These are phyloP conservation scores for Egretta garzetta DNA, from an alignment of 2,113 vertebrate genomes.

Conservation along the genomic window DNA sequence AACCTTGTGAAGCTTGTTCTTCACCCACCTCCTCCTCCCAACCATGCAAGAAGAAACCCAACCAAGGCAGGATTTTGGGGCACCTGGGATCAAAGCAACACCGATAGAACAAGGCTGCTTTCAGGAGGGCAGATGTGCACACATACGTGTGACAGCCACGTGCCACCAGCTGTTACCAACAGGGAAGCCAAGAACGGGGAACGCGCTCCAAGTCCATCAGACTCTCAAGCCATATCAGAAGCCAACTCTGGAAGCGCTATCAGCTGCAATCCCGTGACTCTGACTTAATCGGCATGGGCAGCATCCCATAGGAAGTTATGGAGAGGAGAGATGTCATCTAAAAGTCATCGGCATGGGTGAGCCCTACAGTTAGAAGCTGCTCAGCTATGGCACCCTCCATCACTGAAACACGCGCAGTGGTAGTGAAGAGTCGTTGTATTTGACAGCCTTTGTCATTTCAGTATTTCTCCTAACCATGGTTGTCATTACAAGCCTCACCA, in stretches of 20 bases:
- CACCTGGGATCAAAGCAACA: neutral
- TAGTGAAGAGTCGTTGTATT: neutral
- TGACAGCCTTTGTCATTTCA: no score
- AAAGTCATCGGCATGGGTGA: neutral
- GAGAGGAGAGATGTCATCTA: neutral
- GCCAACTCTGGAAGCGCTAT: neutral
- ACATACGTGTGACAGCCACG: fast-evolving
- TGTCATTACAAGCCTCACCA: neutral
- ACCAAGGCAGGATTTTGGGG: neutral
- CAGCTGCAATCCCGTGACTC: fast-evolving
- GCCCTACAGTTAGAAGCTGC: neutral
- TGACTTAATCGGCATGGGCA: neutral
- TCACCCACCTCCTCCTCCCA: neutral
- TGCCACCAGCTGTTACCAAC: neutral
- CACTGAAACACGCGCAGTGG: fast-evolving
- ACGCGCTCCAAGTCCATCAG: fast-evolving
- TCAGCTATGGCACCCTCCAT: neutral
- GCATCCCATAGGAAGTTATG: neutral
- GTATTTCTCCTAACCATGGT: neutral
- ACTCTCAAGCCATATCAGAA: neutral
- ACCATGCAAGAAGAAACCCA: neutral
- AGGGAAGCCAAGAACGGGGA: neutral
- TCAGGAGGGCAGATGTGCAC: neutral
- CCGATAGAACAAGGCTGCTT: neutral
- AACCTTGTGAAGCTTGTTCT: neutral